Base-by-base conservation (phyloP, 2,888 invertebrate genomes). In the Muscina levida region DNA sequence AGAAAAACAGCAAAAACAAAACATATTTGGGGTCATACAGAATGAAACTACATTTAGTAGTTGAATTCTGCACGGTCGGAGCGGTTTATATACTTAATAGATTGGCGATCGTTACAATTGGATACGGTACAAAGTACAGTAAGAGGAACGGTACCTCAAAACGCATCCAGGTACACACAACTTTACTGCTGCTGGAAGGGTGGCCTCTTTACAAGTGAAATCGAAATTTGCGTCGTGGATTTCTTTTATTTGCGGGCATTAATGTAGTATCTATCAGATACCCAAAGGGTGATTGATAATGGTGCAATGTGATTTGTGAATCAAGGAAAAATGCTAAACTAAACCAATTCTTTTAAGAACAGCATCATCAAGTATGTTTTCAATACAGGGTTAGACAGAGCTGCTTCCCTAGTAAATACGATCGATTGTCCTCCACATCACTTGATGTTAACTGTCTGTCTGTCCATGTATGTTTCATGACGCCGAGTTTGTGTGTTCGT, bases 11-110 rank as follows among this genome's bases (percentile, higher is more conserved):
- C n/a, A 73, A 70, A 19, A 53, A 70, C 56, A 68, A 53, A 53
- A 79, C 39, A 77, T 81, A 81, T 81, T 81, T 81, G 81, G 81
- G 81, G 81, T 81, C 81, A 81, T 75, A 75, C 71, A 62, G 59
- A 67, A 51, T 37, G 56, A 81, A 77, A 74, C 67, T 62, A 77
- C 74, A 62, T 81, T 81, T 72, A 81, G 81, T 81, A 72, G 81
- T 77, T 81, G 81, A 81, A 65, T 62, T 81, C 77, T 81, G 81
- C 74, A 81, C 81, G 77, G 72, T 81, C 74, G 74, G 77, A 72
- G 75, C 81, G 81, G 81, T 81, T 74, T 81, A 71, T 66, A 31
- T 62, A 39, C 37, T 66, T 19, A n/a, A 26, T 3, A 62, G 37
- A 72, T 81, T 77, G 72, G 68, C 72, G 68, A 81, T 57, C 13